Percentiles rank a stretch among this genome's conserved stretches.
phyloP scores from a whole-genome alignment of 2,888 invertebrate genomes.

The Campoplex capitator region DNA sequence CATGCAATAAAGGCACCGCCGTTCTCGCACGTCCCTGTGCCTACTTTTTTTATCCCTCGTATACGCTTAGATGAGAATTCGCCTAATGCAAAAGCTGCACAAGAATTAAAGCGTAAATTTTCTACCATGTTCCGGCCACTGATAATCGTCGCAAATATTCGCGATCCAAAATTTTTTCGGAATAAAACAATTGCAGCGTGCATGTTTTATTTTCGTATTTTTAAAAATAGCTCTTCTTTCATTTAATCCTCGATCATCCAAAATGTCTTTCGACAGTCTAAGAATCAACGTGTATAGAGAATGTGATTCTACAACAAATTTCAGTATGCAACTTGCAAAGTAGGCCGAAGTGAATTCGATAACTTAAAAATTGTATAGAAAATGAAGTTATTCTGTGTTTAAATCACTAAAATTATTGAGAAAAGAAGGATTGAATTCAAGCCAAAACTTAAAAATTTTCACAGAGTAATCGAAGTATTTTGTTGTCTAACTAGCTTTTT shows the following conservation, averaged over 20 bases:
- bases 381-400: no score
- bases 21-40: conserved; percentile 40
- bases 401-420: no score
- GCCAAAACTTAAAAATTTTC: background rate
- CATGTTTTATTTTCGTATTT: background rate
- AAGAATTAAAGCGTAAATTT: conserved; percentile 55
- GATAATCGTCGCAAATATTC: conserved; percentile 2
- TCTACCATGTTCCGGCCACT: background rate
- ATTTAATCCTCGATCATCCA: background rate
- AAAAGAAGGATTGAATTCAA: background rate
- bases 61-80: conserved; percentile 47
- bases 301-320: background rate
- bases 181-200: background rate
- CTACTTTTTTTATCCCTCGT: conserved; percentile 30
- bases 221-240: background rate
- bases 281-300: no score
- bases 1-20: conserved; percentile 71
- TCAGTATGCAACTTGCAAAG: no score
- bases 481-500: background rate
- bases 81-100: conserved; percentile 30
- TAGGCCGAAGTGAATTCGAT: no score
- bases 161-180: background rate
- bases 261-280: background rate
- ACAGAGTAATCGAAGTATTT: background rate
- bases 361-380: no score